Evolutionary conservation across 2,113 vertebrate species (phyloP).

Genomic region (Hirundichthys speculiger): DNA sequence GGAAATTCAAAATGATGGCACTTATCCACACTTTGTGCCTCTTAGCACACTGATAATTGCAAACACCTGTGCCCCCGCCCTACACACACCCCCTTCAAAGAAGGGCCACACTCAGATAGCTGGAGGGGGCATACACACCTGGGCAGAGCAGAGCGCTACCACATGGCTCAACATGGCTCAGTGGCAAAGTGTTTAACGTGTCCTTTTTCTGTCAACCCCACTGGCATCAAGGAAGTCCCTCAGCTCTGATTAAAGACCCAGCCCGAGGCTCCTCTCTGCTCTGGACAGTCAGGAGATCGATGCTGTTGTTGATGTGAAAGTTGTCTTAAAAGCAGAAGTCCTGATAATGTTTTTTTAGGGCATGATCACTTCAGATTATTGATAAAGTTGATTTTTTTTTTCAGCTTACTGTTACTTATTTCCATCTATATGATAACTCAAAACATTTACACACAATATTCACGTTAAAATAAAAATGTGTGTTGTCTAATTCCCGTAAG

Average conservation of each 20-base stretch:
- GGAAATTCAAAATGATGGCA: slow-evolving; percentile 84
- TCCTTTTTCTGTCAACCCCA: slow-evolving; percentile 55
- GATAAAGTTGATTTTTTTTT: slow-evolving; percentile 3
- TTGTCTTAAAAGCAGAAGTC: slow-evolving; percentile 31
- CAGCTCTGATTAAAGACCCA: slow-evolving; percentile 58
- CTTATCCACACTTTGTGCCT: slow-evolving; percentile 85
- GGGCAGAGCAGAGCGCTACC: slow-evolving; percentile 73
- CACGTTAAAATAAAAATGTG: neutral
- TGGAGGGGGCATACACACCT: slow-evolving; percentile 77
- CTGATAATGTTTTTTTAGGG: slow-evolving; percentile 22
- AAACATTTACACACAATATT: neutral
- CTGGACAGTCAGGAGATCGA: slow-evolving; percentile 31
- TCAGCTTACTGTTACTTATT: neutral
- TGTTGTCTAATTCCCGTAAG: no score
- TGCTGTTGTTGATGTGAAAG: slow-evolving; percentile 9
- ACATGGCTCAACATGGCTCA: slow-evolving; percentile 75
- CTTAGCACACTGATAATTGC: slow-evolving; percentile 83
- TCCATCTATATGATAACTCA: neutral
- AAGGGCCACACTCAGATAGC: slow-evolving; percentile 77
- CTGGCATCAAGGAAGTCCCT: slow-evolving; percentile 50
- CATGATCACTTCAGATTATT: slow-evolving; percentile 6
- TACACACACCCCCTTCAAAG: slow-evolving; percentile 70
- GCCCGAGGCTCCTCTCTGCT: slow-evolving; percentile 38
- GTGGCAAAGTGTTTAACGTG: slow-evolving; percentile 63
- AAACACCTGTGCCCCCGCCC: slow-evolving; percentile 79